These are phyloP conservation scores for Characodon lateralis DNA, from an alignment of 2,797 vertebrate species.

Conservation along the genomic window DNA sequence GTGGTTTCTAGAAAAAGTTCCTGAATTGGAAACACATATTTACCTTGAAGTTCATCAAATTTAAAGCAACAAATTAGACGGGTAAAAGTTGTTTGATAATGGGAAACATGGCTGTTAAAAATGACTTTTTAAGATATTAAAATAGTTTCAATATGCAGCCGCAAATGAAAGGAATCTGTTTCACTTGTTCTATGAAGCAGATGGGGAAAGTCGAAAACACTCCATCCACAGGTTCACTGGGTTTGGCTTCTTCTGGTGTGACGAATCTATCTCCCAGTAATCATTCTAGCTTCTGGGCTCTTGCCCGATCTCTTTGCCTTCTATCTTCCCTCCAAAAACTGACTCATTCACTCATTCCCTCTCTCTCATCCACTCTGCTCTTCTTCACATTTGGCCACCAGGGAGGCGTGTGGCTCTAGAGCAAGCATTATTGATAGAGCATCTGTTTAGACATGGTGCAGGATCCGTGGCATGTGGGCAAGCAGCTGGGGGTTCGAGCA, in stretches of 20 bases:
- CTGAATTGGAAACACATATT: background rate
- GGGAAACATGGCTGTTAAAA: slow-evolving; percentile 5
- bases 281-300: slow-evolving; percentile 63
- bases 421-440: slow-evolving; percentile 79
- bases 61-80: background rate
- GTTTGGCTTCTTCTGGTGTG: slow-evolving; percentile 67
- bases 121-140: slow-evolving; percentile 1
- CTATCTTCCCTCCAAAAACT: slow-evolving; percentile 62
- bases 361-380: slow-evolving; percentile 59
- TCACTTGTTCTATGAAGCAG: slow-evolving; percentile 52
- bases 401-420: slow-evolving; percentile 75
- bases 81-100: background rate
- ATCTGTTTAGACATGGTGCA: slow-evolving; percentile 78
- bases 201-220: slow-evolving; percentile 66
- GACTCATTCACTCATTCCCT: slow-evolving; percentile 62
- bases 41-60: background rate
- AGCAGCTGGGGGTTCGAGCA: slow-evolving; percentile 78
- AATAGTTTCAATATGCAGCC: slow-evolving; percentile 15
- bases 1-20: background rate
- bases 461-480: slow-evolving; percentile 77
- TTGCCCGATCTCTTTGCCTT: slow-evolving; percentile 62
- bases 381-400: slow-evolving; percentile 71
- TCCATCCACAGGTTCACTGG: slow-evolving; percentile 70
- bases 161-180: slow-evolving; percentile 26
- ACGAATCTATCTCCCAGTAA: slow-evolving; percentile 66